Evolutionary conservation across 1,140 invertebrate genomes (phyloP).

Genomic region (Sinella curviseta): DNA sequence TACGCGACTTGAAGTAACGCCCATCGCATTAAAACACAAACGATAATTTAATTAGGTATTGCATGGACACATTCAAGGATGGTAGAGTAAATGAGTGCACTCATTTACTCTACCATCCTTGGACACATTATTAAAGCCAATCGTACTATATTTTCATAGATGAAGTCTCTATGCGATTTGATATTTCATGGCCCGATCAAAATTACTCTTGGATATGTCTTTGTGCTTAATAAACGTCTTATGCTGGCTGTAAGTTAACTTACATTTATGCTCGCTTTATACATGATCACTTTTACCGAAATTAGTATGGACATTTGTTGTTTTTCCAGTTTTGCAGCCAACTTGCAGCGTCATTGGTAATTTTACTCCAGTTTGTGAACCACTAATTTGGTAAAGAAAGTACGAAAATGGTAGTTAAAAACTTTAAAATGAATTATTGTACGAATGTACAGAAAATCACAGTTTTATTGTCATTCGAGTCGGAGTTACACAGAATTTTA

Average conservation of each 20-base stretch:
- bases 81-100: neutral
- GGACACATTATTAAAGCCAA: neutral
- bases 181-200: neutral
- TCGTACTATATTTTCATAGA: conserved; percentile 7
- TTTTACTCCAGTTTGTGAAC: conserved; percentile 4
- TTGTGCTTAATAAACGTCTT: neutral
- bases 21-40: too few relatives aligned
- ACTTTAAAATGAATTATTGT: too few relatives aligned
- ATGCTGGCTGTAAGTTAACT: neutral
- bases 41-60: too few relatives aligned
- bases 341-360: neutral
- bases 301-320: neutral
- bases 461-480: too few relatives aligned
- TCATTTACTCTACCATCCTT: neutral
- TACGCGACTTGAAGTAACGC: neutral
- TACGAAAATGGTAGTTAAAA: too few relatives aligned
- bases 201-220: neutral
- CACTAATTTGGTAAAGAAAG: neutral
- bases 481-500: too few relatives aligned
- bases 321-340: conserved; percentile 9
- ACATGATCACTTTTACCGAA: neutral
- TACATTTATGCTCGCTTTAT: neutral
- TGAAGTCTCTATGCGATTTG: neutral
- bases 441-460: too few relatives aligned
- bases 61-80: too few relatives aligned